These are phyloP conservation scores for Margarornis squamiger DNA, from an alignment of 2,797 vertebrate genomes.

Conservation along the genomic window DNA sequence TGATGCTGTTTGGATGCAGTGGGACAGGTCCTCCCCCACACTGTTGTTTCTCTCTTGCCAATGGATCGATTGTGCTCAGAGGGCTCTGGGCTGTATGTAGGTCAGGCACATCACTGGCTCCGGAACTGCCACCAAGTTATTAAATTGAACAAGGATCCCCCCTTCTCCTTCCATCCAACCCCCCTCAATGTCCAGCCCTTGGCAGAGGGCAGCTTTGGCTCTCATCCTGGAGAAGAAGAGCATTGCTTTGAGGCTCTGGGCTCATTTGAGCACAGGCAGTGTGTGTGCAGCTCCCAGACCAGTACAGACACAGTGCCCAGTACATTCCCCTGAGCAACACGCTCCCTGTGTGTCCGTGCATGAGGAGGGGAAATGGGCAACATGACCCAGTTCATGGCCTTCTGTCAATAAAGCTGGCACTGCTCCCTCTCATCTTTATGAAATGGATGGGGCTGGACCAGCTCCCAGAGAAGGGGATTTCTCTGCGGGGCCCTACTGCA, in stretches of 20 bases:
- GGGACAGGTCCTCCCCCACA: not conserved
- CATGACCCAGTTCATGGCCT: not conserved
- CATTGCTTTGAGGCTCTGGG: not conserved
- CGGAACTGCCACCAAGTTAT: accelerated
- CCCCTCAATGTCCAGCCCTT: not conserved
- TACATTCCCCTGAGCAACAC: not conserved
- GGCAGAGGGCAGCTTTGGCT: not conserved
- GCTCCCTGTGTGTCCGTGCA: not conserved
- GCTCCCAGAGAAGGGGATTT: not conserved
- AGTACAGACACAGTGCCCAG: accelerated
- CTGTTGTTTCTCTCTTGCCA: not conserved
- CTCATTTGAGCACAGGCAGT: not conserved
- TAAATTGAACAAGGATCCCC: not conserved
- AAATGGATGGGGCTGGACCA: not conserved
- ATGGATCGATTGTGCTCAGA: not conserved
- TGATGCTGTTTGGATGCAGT: not conserved
- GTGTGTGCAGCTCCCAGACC: not conserved
- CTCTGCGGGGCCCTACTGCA: not conserved
- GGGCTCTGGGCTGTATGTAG: constrained; percentile 6
- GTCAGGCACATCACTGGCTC: constrained; percentile 3
- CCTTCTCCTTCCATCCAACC: not conserved
- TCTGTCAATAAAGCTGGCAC: not conserved
- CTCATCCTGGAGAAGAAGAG: not conserved
- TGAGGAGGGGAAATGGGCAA: not conserved
- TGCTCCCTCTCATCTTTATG: not conserved